Base-by-base conservation (phyloP, 1,140 invertebrate genomes). In the Sinonovacula constricta region DNA sequence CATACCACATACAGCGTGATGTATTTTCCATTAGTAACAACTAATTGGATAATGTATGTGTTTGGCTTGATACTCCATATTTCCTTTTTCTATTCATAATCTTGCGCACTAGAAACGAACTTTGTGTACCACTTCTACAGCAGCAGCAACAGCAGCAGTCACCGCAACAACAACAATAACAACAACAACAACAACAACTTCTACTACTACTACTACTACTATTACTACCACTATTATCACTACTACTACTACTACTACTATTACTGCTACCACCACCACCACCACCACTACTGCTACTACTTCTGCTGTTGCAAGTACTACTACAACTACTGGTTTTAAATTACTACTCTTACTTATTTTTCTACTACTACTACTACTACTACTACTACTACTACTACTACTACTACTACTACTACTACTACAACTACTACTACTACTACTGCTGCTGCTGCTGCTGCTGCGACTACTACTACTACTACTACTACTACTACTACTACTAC, bases 221-320 rank as follows among this genome's bases (percentile, higher is more conserved):
- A 59, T 26, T 59, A 59, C 56, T 59, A 59, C 56, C 26, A 59
- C 56, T 59, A 59, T 24, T 59, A 59, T 24, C 24, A 59, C 56
- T 59, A 59, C 56, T 59, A 59, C 56, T 59, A 18, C 56, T 59
- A 59, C 56, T 59, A 59, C 56, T 59, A 59, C 56, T 59, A 28
- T 24, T 59, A 26, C 56, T 59, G 56, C 56, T 59, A 26, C 56
- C 24, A 59, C 56, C 26, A 59, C 26, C 26, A 59, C 56, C 30
- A 30, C 57, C n/a, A 24, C 3, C 57, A 60, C 30, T 60, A 30
- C 30, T 18, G 18, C 30, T n/a, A n/a, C n/a, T n/a, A n/a, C n/a
- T n/a, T n/a, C n/a, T n/a, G n/a, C n/a, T n/a, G n/a, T n/a, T n/a
- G 57, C 30, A 26, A 31, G 30, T 59, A 12, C 14, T 18, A 26